Conservation (phyloP, 2,888 invertebrate species). For the Ferrisia virgata region DNA sequence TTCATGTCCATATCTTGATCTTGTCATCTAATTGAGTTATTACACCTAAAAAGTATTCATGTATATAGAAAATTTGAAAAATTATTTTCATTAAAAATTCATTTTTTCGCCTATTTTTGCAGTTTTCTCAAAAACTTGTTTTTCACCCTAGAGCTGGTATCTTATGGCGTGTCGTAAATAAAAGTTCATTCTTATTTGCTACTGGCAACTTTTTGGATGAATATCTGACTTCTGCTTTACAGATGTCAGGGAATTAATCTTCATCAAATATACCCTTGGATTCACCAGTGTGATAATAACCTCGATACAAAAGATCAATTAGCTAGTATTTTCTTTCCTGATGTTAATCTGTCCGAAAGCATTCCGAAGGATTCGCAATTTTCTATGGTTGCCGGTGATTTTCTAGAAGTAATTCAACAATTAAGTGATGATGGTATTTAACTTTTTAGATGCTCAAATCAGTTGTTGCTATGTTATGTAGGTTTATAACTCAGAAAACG, state of each 20-base stretch:
- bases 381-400: slow-evolving; percentile 96
- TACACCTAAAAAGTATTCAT: too few species aligned
- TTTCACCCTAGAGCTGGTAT: too few species aligned
- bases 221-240: too few species aligned
- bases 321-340: slow-evolving; percentile 76
- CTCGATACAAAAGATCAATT: slow-evolving; percentile 77
- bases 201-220: too few species aligned
- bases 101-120: too few species aligned
- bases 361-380: slow-evolving; percentile 67
- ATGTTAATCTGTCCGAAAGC: slow-evolving; percentile 72
- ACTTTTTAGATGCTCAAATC: neutral
- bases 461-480: slow-evolving; percentile 50
- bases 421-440: neutral
- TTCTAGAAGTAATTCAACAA: slow-evolving; percentile 74
- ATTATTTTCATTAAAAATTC: too few species aligned
- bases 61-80: too few species aligned
- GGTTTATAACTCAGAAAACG: slow-evolving; percentile 66
- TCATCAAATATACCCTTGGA: slow-evolving; percentile 87
- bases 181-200: too few species aligned
- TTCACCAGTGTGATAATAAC: slow-evolving; percentile 92
- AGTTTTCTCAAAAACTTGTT: neutral
- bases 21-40: too few species aligned
- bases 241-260: slow-evolving; percentile 66
- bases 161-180: too few species aligned
- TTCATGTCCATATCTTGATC: too few species aligned